These are phyloP conservation scores for Drosophila nigrodunni DNA, from an alignment of 1,140 invertebrate genomes.

Conservation along the genomic window DNA sequence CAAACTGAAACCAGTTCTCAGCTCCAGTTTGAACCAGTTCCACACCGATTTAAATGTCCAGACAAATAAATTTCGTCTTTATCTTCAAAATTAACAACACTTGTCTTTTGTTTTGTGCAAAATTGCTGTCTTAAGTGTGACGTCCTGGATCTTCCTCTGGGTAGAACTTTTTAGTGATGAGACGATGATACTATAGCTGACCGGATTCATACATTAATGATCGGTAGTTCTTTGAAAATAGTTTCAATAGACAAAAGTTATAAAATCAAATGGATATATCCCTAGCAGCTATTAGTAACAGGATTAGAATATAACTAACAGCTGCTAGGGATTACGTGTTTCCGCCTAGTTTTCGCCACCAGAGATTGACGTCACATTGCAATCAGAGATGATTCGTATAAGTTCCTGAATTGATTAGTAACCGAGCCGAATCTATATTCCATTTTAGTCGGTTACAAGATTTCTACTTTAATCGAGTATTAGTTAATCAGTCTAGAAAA, in stretches of 20 bases:
- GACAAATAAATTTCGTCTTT: constrained; percentile 7
- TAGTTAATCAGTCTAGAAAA: neutral
- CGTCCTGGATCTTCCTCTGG: neutral
- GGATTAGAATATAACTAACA: too few relatives aligned
- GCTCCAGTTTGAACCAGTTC: constrained; percentile 49
- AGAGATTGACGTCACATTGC: neutral
- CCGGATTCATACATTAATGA: too few relatives aligned
- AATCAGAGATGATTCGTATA: neutral
- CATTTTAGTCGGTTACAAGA: neutral
- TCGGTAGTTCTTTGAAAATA: too few relatives aligned
- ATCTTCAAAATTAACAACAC: neutral
- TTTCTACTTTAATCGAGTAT: neutral
- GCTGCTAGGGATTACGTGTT: neutral
- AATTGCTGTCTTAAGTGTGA: constrained; percentile 17
- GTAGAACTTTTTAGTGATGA: too few relatives aligned
- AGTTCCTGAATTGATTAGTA: neutral
- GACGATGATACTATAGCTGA: too few relatives aligned
- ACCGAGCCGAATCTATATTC: neutral
- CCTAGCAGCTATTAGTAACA: too few relatives aligned
- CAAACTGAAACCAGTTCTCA: constrained; percentile 34
- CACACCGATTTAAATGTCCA: neutral
- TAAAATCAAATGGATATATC: neutral
- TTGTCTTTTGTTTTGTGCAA: constrained; percentile 1
- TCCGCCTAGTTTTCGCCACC: neutral
- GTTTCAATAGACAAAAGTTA: too few relatives aligned